A percentile compares a stretch with the other conserved stretches of the same genome.
phyloP scores from a whole-genome alignment of 92 coral and sea anemone species.

The Heteractis magnifica region DNA sequence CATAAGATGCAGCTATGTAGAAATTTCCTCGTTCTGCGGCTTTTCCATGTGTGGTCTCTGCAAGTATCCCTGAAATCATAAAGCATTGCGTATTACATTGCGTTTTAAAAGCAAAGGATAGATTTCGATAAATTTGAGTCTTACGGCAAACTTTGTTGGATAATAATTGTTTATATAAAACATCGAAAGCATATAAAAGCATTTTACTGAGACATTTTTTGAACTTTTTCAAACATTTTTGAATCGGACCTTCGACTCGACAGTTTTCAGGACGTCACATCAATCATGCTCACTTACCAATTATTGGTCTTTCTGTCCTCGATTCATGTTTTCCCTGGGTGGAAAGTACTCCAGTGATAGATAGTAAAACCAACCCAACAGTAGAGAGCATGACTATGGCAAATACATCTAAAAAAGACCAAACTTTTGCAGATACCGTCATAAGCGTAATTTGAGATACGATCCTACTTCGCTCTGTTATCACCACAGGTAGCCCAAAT shows the following conservation, averaged over 20 bases:
- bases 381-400: background rate
- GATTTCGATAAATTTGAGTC: background rate
- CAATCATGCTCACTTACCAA: conserved; percentile 13
- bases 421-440: background rate
- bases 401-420: background rate
- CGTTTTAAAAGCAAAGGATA: background rate
- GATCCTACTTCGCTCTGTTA: too few relatives aligned
- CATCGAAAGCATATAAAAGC: background rate
- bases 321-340: background rate
- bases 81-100: too few relatives aligned
- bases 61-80: conserved; percentile 40
- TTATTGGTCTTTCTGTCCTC: conserved; percentile 18
- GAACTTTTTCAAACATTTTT: too few relatives aligned
- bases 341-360: conserved; percentile 2
- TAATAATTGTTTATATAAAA: background rate
- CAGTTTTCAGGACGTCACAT: background rate
- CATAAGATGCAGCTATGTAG: conserved; percentile 64
- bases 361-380: background rate
- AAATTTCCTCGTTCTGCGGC: conserved; percentile 46
- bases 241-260: too few relatives aligned
- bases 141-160: background rate
- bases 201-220: too few relatives aligned
- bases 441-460: background rate
- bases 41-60: conserved; percentile 49
- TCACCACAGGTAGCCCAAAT: too few relatives aligned